These are phyloP conservation scores for Melinaea marsaeus DNA, from an alignment of 2,888 invertebrate species.

Conservation along the genomic window DNA sequence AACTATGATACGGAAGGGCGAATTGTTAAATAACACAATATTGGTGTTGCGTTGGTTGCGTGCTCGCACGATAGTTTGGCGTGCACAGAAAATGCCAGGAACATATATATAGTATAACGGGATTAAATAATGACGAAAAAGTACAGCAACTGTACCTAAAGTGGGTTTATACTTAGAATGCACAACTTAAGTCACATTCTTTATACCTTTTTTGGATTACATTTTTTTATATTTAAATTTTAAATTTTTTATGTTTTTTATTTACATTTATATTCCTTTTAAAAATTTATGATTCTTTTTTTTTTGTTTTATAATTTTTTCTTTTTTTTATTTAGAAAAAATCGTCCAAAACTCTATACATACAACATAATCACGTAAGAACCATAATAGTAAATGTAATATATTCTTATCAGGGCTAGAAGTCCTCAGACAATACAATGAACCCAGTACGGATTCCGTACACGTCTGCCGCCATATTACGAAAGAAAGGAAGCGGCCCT, in stretches of 20 bases:
- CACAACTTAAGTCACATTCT: no score
- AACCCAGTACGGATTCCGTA: slow-evolving; percentile 36
- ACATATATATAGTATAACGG: not conserved
- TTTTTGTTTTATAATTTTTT: not conserved
- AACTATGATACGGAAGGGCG: slow-evolving; percentile 30
- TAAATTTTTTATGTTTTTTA: no score
- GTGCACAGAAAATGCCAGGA: not conserved
- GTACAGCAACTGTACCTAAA: not conserved
- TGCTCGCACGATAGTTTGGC: slow-evolving; percentile 18
- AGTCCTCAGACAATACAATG: slow-evolving; percentile 32
- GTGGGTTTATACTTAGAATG: no score
- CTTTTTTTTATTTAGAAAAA: not conserved
- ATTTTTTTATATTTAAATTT: no score
- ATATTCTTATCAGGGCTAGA: slow-evolving; percentile 34
- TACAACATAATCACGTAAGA: slow-evolving; percentile 10
- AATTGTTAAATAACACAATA: slow-evolving; percentile 26
- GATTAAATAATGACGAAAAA: not conserved
- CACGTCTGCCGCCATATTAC: slow-evolving; percentile 47
- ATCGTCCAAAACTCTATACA: not conserved
- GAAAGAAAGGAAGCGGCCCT: slow-evolving; percentile 49
- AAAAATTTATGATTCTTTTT: no score
- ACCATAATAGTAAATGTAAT: slow-evolving; percentile 13
- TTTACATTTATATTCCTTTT: no score
- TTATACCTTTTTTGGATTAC: no score
- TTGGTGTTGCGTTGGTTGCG: slow-evolving; percentile 25